Base-by-base conservation (phyloP, 2,888 invertebrate species). In the Cerastis rubricosa region DNA sequence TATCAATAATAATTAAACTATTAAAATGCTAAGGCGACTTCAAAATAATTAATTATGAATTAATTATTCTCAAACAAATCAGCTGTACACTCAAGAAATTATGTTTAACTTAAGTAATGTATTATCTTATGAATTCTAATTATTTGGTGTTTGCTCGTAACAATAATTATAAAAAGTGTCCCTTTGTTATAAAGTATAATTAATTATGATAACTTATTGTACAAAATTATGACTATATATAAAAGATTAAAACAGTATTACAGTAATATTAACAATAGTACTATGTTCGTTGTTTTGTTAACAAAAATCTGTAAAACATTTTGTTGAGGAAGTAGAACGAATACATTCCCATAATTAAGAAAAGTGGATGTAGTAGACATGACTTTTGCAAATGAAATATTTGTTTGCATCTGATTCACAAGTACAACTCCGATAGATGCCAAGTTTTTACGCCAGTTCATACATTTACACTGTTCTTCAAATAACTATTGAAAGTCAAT, bases 21-120 rank as follows among this genome's bases (percentile, higher is more conserved):
- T 85, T 78, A 64, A 89, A 90, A 89, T 90, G 90, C 90, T 86
- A 84, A 80, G 84, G 83, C 73, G 76, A 85, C 86, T 89, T 84
- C 75, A 81, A 84, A 84, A 83, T 82, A 71, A 86, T 84, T 78
- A 84, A 70, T 75, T 74, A 76, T 43, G 61, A 72, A 77, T 71
- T 57, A 79, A 76, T 80, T 78, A 87, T 84, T 86, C 29, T 64
- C 25, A 72, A 64, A 76, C 74, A 80, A 81, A 78, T 82, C 64
- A 72, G 54, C 76, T 85, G 76, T 80, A 84, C 80, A 86, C 59
- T 74, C 57, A 57, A 64, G 9, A 74, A 67, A 67, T 63, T 76
- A 69, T 67, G 22, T 51, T 61, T 65, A 84, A 74, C 68, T 80
- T 67, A 82, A 29, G 17, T 66, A 63, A 83, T 25, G 40, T 72